Evolutionary conservation across 2,113 vertebrate genomes (phyloP).

Genomic region (Rhineura floridana): DNA sequence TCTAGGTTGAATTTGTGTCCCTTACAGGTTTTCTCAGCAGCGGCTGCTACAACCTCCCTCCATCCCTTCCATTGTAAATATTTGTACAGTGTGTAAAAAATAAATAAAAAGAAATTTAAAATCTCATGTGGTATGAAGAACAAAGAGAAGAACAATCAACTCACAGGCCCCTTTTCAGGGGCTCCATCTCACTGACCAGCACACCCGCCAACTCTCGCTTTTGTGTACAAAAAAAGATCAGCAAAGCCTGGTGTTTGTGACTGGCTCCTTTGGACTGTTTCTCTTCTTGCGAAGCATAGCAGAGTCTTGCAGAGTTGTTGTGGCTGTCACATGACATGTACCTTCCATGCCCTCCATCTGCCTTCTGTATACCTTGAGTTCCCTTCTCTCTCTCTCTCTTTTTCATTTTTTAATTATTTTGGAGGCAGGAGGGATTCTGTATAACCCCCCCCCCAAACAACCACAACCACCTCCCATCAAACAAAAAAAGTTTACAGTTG

Average conservation of each 20-base stretch:
- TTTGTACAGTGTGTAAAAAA: conserved; percentile 86
- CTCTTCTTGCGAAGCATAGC: conserved; percentile 35
- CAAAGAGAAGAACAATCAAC: conserved; percentile 56
- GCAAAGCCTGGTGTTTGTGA: conserved; percentile 73
- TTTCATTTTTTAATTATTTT: conserved; percentile 32
- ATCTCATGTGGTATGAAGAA: conserved; percentile 70
- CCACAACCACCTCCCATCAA: conserved; percentile 57
- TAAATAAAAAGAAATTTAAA: neutral
- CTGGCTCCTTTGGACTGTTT: conserved; percentile 77
- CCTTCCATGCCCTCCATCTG: conserved; percentile 26
- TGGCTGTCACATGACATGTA: conserved; percentile 32
- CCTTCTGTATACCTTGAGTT: conserved; percentile 65
- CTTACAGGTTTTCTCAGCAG: conserved; percentile 24
- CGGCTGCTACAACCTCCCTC: conserved; percentile 37
- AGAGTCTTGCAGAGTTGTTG: conserved; percentile 24
- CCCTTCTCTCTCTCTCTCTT: neutral
- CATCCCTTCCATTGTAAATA: conserved; percentile 88
- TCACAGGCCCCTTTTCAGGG: conserved; percentile 69
- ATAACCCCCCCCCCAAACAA: conserved; percentile 61
- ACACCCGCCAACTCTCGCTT: conserved; percentile 82
- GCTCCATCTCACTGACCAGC: conserved; percentile 80
- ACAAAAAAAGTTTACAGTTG: conserved; percentile 84
- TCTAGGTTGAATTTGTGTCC: conserved; percentile 31
- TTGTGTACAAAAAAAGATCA: conserved; percentile 55
- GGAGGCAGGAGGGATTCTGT: conserved; percentile 69